Conservation (phyloP, 2,888 invertebrate genomes). For the Oscheius sp. region DNA sequence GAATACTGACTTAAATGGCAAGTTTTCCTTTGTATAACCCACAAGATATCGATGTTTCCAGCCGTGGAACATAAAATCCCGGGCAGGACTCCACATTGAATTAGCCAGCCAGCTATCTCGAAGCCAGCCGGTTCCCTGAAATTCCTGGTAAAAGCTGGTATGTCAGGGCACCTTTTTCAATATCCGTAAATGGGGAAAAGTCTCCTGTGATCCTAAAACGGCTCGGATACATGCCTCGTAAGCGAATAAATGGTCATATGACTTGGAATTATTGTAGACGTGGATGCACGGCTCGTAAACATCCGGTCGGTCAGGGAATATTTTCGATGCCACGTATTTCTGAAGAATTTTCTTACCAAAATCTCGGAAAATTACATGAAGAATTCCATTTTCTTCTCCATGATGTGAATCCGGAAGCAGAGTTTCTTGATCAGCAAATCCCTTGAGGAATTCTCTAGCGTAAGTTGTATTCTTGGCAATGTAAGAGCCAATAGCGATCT, state of each 20-base stretch:
- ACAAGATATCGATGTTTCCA: conserved; percentile 3
- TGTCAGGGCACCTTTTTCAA: neutral
- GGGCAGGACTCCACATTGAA: neutral
- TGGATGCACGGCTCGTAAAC: conserved; percentile 2
- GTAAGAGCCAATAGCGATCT: conserved; percentile 45
- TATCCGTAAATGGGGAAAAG: neutral
- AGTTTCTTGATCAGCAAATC: conserved; percentile 48
- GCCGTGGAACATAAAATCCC: conserved; percentile 19
- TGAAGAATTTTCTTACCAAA: neutral
- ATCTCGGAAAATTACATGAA: conserved; percentile 33
- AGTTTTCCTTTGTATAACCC: neutral
- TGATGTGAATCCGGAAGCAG: conserved; percentile 43
- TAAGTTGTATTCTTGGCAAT: conserved; percentile 44
- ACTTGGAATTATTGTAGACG: conserved; percentile 48
- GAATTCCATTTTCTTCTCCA: conserved; percentile 55
- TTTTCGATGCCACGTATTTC: neutral
- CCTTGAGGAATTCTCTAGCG: conserved; percentile 39
- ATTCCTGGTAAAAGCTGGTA: neutral
- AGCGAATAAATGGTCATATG: conserved; percentile 54
- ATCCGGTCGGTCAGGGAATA: conserved; percentile 2
- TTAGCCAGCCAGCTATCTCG: conserved; percentile 21
- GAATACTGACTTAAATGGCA: neutral
- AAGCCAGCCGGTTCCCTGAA: conserved; percentile 14
- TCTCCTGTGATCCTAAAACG: neutral
- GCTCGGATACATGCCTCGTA: conserved; percentile 59